Conservation (phyloP, 2,888 invertebrate genomes). For the Athalia rosae region DNA sequence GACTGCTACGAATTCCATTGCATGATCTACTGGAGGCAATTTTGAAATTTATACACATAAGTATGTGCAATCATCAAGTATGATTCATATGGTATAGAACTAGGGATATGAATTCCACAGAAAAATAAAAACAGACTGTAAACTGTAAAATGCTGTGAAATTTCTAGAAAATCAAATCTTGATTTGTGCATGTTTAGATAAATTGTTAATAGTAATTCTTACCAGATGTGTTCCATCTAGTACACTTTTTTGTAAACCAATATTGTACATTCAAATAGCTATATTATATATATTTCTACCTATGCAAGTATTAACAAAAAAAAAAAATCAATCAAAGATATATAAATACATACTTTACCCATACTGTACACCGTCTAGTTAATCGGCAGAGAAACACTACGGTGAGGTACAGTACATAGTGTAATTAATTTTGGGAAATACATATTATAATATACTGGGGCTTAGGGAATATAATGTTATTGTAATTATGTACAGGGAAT, state of each 20-base stretch:
- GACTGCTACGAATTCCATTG: constrained; percentile 2
- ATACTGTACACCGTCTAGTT: constrained; percentile 9
- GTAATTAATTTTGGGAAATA: constrained; percentile 20
- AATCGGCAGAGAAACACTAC: constrained; percentile 22
- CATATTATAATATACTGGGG: constrained; percentile 26
- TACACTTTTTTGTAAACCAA: constrained; percentile 43
- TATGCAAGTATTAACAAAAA: constrained; percentile 53
- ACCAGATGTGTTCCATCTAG: constrained; percentile 64
- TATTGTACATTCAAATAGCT: constrained; percentile 44
- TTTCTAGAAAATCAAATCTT: not conserved
- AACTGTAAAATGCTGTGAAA: constrained; percentile 24
- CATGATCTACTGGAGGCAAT: not conserved
- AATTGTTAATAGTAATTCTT: constrained; percentile 49
- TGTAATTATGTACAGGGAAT: constrained; percentile 66
- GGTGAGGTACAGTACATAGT: constrained; percentile 1
- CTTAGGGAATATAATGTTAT: constrained; percentile 45
- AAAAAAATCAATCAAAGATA: constrained; percentile 59
- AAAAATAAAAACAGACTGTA: not conserved
- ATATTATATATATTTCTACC: constrained; percentile 41
- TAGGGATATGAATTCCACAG: too few relatives aligned
- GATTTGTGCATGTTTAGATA: too few relatives aligned
- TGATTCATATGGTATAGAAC: not conserved
- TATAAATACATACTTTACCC: constrained; percentile 2
- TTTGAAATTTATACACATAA: not conserved
- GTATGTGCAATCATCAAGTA: not conserved